Evolutionary conservation across 2,888 invertebrate genomes (phyloP).

Genomic region (Drosophila suboccidentalis): DNA sequence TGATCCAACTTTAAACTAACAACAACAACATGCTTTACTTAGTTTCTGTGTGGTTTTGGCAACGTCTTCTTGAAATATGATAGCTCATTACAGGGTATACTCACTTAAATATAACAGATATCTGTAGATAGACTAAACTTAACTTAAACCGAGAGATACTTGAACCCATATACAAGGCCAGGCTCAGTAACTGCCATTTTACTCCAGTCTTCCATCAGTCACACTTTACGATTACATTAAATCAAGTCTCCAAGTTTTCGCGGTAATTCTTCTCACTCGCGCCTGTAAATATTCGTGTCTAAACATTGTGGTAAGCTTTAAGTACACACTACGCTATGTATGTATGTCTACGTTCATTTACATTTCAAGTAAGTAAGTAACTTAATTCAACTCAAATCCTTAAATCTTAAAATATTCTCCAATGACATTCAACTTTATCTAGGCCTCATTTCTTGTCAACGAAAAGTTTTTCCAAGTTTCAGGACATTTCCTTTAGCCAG

Average conservation of each 20-base stretch:
- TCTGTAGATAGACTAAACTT: background rate
- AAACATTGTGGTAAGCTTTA: slow-evolving; percentile 61
- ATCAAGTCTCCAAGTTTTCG: slow-evolving; percentile 56
- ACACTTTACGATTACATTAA: background rate
- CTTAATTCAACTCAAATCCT: background rate
- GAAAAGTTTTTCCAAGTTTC: slow-evolving; percentile 49
- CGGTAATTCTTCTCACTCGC: slow-evolving; percentile 77
- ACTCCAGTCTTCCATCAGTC: slow-evolving; percentile 74
- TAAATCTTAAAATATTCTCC: slow-evolving; percentile 12
- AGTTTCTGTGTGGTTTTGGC: slow-evolving; percentile 42
- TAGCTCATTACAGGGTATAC: slow-evolving; percentile 11
- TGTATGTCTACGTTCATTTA: background rate
- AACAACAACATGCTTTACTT: slow-evolving; percentile 28
- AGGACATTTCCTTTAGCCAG: slow-evolving; percentile 38
- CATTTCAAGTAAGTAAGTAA: slow-evolving; percentile 45
- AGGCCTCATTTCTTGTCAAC: slow-evolving; percentile 41
- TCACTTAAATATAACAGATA: background rate
- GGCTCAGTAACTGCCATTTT: slow-evolving; percentile 35
- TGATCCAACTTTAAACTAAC: slow-evolving; percentile 22
- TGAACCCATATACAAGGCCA: slow-evolving; percentile 37
- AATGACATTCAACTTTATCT: slow-evolving; percentile 31
- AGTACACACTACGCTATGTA: slow-evolving; percentile 5
- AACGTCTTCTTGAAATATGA: slow-evolving; percentile 59
- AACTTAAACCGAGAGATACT: background rate
- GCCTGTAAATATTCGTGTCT: slow-evolving; percentile 72